phyloP scores from a whole-genome alignment of 1,140 invertebrate species.

The Orchesella cincta region DNA sequence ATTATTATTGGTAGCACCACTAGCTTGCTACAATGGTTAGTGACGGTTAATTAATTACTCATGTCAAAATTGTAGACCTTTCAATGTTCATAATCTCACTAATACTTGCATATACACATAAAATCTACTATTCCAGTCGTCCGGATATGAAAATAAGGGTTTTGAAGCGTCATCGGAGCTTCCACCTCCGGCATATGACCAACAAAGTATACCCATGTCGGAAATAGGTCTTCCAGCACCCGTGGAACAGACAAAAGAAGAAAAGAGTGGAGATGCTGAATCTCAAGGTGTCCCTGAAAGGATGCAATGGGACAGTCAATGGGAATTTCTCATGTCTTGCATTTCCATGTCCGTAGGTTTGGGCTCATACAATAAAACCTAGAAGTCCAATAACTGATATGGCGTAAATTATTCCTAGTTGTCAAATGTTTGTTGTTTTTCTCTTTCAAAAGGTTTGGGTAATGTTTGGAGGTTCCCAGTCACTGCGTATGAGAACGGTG shows the following conservation, averaged over 20 bases:
- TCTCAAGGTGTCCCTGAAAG: neutral
- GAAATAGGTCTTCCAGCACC: no score
- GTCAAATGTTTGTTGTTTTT: neutral
- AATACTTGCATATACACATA: no score
- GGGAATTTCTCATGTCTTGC: conserved; percentile 70
- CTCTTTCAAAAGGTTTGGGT: conserved; percentile 28
- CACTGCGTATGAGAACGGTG: conserved; percentile 57
- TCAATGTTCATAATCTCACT: no score
- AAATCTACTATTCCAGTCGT: no score
- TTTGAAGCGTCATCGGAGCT: neutral
- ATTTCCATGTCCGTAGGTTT: no score
- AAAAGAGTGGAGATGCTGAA: conserved; percentile 1
- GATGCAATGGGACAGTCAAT: conserved; percentile 58
- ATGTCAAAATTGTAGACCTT: no score
- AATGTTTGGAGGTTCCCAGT: conserved; percentile 33
- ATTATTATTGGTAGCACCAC: no score
- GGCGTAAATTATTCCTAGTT: neutral
- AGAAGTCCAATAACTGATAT: neutral
- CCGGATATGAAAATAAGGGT: neutral
- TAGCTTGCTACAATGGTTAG: no score
- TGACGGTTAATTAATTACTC: no score
- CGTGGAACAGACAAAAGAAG: neutral
- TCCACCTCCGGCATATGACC: neutral
- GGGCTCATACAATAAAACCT: no score
- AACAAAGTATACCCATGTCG: no score